phyloP scores from a whole-genome alignment of 2,113 vertebrate genomes.

The Vicugna pacos region DNA sequence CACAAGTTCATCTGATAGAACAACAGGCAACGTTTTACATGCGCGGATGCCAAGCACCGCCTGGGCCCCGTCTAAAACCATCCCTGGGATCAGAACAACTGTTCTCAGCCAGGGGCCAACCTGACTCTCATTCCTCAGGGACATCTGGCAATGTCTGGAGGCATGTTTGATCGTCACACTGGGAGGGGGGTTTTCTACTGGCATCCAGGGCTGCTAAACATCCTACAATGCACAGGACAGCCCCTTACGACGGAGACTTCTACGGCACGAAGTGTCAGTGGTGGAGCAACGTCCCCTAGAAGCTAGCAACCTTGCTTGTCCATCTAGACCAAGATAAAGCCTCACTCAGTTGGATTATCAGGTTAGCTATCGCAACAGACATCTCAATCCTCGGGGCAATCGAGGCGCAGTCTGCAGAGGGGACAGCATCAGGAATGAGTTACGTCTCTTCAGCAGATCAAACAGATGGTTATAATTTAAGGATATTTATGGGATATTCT shows the following conservation, averaged over 20 bases:
- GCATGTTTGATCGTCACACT: neutral
- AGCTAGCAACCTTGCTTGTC: neutral
- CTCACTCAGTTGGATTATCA: constrained; percentile 26
- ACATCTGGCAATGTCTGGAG: neutral
- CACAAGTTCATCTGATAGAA: neutral
- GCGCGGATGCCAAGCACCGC: accelerated
- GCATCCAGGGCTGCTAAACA: too few relatives aligned
- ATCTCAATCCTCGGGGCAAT: neutral
- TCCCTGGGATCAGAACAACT: neutral
- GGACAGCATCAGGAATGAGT: neutral
- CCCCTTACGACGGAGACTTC: neutral
- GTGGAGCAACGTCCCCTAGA: neutral
- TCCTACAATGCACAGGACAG: accelerated
- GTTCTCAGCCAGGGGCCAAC: neutral
- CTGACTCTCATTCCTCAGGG: too few relatives aligned
- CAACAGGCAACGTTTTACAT: accelerated
- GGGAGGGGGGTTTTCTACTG: accelerated
- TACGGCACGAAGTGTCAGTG: accelerated
- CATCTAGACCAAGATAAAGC: neutral
- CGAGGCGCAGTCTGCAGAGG: neutral
- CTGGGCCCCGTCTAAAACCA: neutral
- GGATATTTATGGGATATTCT: constrained; percentile 62
- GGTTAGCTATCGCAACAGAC: neutral
- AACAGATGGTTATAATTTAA: constrained; percentile 65
- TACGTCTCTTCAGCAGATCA: constrained; percentile 55